Evolutionary conservation across 2,888 invertebrate species (phyloP).

Genomic region (Lomographa bimaculata): DNA sequence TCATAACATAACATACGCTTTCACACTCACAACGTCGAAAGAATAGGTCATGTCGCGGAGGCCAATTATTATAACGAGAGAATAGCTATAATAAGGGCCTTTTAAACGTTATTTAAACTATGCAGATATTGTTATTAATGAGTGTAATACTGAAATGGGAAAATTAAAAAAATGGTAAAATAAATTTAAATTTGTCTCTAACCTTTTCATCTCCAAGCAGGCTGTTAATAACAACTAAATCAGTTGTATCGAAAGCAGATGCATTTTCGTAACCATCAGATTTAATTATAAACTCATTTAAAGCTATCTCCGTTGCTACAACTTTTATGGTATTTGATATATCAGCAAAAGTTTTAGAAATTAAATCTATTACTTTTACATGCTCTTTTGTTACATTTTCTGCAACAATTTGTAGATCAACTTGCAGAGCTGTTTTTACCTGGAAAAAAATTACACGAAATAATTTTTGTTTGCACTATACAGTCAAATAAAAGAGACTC

Average conservation of each 20-base stretch:
- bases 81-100: too few relatives aligned
- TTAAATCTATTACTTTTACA: constrained; percentile 40
- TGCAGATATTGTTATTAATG: too few relatives aligned
- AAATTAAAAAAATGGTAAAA: too few relatives aligned
- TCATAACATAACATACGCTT: too few relatives aligned
- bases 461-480: too few relatives aligned
- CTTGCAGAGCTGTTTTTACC: constrained; percentile 46
- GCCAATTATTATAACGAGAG: too few relatives aligned
- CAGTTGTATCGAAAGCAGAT: constrained; percentile 27
- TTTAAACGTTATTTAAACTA: too few relatives aligned
- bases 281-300: constrained; percentile 25
- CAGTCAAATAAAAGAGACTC: too few relatives aligned
- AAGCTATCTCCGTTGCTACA: constrained; percentile 28
- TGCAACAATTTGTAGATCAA: constrained; percentile 50
- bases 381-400: constrained; percentile 39
- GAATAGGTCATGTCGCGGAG: too few relatives aligned
- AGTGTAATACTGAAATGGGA: too few relatives aligned
- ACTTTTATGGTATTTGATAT: constrained; percentile 36
- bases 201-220: constrained; percentile 48
- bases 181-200: too few relatives aligned
- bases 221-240: constrained; percentile 47
- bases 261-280: constrained; percentile 21
- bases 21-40: too few relatives aligned
- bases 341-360: constrained; percentile 30
- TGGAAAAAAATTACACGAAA: constrained; percentile 38